These are phyloP conservation scores for Ameiurus melas DNA, from an alignment of 2,113 vertebrate genomes.

Conservation along the genomic window DNA sequence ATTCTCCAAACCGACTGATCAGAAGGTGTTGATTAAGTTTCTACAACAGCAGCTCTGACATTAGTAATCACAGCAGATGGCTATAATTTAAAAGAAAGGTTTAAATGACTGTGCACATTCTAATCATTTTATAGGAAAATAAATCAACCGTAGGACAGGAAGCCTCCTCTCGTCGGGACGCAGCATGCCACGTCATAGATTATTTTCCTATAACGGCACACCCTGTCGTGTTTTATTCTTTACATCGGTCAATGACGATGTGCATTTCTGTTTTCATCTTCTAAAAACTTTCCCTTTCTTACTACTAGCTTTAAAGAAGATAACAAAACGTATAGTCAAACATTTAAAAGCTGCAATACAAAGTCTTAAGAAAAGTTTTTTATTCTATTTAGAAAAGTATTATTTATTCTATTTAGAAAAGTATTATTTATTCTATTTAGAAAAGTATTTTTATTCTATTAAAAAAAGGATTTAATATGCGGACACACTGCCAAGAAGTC, in stretches of 20 bases:
- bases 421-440: neutral
- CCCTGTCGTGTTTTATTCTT: neutral
- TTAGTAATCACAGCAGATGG: neutral
- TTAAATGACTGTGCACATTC: neutral
- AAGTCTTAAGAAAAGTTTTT: neutral
- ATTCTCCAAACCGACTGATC: neutral
- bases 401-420: neutral
- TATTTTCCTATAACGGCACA: neutral
- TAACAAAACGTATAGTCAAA: neutral
- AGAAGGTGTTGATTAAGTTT: neutral
- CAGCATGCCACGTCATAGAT: neutral
- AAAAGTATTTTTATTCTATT: neutral
- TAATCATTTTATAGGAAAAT: neutral
- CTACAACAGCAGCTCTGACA: neutral
- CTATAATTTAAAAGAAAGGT: neutral
- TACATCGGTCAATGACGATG: neutral
- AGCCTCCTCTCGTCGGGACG: neutral
- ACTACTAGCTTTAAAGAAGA: neutral
- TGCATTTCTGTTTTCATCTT: neutral
- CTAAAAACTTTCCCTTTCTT: neutral
- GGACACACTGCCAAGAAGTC: constrained; percentile 15
- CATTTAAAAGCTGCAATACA: neutral
- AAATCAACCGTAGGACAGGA: neutral
- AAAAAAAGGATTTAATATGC: neutral
- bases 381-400: neutral